Evolutionary conservation across 1,140 invertebrate genomes (phyloP), one percentile per base, ranked within the genome.

Genomic region (Coelopa frigida): DNA sequence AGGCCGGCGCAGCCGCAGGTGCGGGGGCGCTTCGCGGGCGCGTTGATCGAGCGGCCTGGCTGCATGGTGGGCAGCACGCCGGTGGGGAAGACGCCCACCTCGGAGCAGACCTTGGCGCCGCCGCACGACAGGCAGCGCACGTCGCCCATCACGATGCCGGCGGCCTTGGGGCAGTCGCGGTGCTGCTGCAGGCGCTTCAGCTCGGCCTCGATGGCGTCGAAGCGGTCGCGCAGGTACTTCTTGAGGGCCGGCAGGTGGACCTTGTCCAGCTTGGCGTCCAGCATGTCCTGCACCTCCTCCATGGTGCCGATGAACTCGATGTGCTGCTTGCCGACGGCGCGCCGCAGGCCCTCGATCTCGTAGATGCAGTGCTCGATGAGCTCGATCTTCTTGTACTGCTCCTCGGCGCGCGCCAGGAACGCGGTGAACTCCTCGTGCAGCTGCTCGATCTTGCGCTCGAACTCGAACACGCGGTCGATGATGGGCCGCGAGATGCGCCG

Each of bases 211-310:
- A 68, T 61, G 5, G 52, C 47, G 4, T 61, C 50, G 27, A 66
- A 61, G 7, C 52, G 60, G 41, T 66, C 62, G 10, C 55, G 51
- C 27, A 68, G 59, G 23, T 64, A 68, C 17, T 64, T 62, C 42
- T 68, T 68, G 0, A 68, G 37, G 0, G 61, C 59, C 29, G 61
- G 56, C 54, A 68, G 59, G 6, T 68, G 64, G 4, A 57, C 55
- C 42, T 68, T 68, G 15, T 68, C 61, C 40, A 67, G 33, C 39
- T 68, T 68, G 15, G 61, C 54, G 46, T 68, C 64, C 14, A 68
- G 47, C 58, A 68, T 68, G 18, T 67, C 64, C 56, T 68, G 64
- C 38, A 68, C 48, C 33, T 68, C 64, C 53, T 67, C 64, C 57
- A 68, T 61, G 39, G 64, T 58, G 11, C 57, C 54, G 2, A 68